A percentile compares a stretch with the other conserved stretches of the same genome.
phyloP scores from a whole-genome alignment of 2,888 invertebrate genomes.

The Cerastis leucographa region DNA sequence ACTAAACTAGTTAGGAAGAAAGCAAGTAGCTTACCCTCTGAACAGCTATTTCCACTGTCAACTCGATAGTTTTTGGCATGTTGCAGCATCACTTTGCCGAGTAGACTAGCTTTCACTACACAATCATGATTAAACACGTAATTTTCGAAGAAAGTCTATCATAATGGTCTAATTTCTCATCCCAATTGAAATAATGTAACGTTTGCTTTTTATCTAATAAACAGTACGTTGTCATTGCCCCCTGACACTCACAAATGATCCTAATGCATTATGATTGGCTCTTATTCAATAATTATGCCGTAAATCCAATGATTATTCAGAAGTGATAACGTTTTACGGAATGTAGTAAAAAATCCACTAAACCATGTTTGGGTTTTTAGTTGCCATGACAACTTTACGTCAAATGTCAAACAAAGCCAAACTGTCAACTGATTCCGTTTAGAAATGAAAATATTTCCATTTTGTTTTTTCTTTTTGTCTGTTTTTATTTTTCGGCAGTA shows the following conservation, averaged over 20 bases:
- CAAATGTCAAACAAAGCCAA: conserved; percentile 15
- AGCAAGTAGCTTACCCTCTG: conserved; percentile 86
- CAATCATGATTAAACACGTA: conserved; percentile 55
- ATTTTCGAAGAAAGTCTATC: conserved; percentile 49
- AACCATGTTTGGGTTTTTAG: conserved; percentile 21
- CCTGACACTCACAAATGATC: not conserved
- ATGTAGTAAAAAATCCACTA: not conserved
- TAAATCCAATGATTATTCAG: conserved; percentile 28
- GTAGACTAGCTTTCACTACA: conserved; percentile 45
- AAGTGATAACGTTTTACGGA: not conserved
- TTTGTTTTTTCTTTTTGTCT: not conserved
- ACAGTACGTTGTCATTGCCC: conserved; percentile 33
- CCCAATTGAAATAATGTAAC: conserved; percentile 22
- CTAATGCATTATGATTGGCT: conserved; percentile 16
- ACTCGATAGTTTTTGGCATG: conserved; percentile 90
- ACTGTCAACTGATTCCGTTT: conserved; percentile 25
- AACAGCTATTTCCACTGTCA: conserved; percentile 90
- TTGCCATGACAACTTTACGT: conserved; percentile 42
- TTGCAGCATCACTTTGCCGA: conserved; percentile 68
- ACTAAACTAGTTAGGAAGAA: not conserved
- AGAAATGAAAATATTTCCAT: not conserved
- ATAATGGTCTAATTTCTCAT: conserved; percentile 55
- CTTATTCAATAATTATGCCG: rapidly evolving
- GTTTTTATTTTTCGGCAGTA: too few species aligned
- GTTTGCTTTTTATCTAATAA: conserved; percentile 55